These are phyloP conservation scores for Helostoma temminkii DNA, from an alignment of 2,797 vertebrate genomes.

Conservation along the genomic window DNA sequence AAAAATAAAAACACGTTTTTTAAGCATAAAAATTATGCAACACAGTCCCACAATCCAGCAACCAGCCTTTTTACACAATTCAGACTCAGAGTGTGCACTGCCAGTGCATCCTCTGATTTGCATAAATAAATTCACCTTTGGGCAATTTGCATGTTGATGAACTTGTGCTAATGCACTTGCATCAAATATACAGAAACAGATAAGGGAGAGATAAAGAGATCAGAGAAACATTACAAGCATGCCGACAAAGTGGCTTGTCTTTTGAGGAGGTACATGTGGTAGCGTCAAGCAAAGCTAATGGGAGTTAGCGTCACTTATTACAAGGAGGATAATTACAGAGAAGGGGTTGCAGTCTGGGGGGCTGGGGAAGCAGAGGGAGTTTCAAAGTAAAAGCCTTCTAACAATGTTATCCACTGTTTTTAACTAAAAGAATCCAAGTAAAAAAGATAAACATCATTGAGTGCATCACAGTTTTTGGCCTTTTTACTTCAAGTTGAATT, in stretches of 20 bases:
- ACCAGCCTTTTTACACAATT: conserved; percentile 35
- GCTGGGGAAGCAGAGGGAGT: background rate
- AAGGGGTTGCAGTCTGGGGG: background rate
- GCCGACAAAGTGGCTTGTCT: conserved; percentile 64
- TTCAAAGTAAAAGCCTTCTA: conserved; percentile 34
- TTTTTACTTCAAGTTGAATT: conserved; percentile 12
- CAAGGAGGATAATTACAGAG: conserved; percentile 57
- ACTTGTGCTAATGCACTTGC: conserved; percentile 73
- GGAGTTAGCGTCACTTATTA: conserved; percentile 62
- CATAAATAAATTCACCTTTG: conserved; percentile 83
- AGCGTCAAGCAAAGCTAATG: conserved; percentile 63
- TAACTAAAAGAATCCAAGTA: conserved; percentile 9
- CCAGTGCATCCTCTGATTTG: conserved; percentile 67
- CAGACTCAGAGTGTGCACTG: conserved; percentile 14
- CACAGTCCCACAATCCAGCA: conserved; percentile 26
- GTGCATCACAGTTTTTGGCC: background rate
- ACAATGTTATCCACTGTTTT: conserved; percentile 15
- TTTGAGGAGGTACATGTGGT: conserved; percentile 53
- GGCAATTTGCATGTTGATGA: conserved; percentile 86
- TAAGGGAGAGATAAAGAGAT: conserved; percentile 63
- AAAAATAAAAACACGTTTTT: conserved; percentile 4
- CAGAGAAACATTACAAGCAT: conserved; percentile 57
- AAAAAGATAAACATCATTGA: conserved; percentile 2
- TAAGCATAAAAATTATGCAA: no score
- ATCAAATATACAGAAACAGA: conserved; percentile 64